phyloP scores from a whole-genome alignment of 2,888 invertebrate genomes.

The Hirtodrosophila trivittata region DNA sequence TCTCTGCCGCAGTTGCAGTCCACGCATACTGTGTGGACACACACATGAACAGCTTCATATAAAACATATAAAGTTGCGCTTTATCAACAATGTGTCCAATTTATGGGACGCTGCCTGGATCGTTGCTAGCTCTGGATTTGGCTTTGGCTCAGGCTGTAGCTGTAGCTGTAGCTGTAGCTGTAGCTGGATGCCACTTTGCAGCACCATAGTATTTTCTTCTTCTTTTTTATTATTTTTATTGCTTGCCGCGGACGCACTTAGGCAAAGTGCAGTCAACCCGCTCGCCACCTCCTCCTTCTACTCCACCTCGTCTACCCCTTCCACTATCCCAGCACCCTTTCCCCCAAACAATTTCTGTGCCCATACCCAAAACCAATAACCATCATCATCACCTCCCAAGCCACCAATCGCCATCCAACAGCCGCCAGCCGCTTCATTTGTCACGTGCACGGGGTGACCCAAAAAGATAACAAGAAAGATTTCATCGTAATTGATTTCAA shows the following conservation, averaged over 20 bases:
- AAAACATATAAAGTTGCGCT: conserved; percentile 75
- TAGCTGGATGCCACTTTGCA: conserved; percentile 34
- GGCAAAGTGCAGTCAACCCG: conserved; percentile 64
- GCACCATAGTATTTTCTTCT: conserved; percentile 1
- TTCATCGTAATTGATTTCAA: conserved; percentile 64
- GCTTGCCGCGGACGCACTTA: conserved; percentile 60
- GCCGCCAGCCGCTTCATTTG: conserved; percentile 42
- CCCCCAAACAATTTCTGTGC: background rate
- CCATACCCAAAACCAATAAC: background rate
- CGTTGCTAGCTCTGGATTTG: background rate
- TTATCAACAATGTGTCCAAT: conserved; percentile 77
- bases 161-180: background rate
- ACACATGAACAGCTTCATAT: conserved; percentile 69
- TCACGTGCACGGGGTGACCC: conserved; percentile 59
- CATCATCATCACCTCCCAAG: conserved; percentile 17
- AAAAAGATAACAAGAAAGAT: conserved; percentile 61
- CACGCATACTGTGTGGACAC: conserved; percentile 18
- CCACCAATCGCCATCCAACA: too few species aligned
- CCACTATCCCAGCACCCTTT: background rate
- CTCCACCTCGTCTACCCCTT: too few species aligned
- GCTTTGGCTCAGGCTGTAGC: conserved; percentile 1
- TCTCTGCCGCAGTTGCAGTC: background rate
- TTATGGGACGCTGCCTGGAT: conserved; percentile 53
- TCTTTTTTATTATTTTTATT: conserved; percentile 52
- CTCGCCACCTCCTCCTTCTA: background rate